A percentile compares a stretch with the other conserved stretches of the same genome.
Evolutionary conservation across 2,797 vertebrate species (phyloP).

Genomic region (Synanceia verrucosa): DNA sequence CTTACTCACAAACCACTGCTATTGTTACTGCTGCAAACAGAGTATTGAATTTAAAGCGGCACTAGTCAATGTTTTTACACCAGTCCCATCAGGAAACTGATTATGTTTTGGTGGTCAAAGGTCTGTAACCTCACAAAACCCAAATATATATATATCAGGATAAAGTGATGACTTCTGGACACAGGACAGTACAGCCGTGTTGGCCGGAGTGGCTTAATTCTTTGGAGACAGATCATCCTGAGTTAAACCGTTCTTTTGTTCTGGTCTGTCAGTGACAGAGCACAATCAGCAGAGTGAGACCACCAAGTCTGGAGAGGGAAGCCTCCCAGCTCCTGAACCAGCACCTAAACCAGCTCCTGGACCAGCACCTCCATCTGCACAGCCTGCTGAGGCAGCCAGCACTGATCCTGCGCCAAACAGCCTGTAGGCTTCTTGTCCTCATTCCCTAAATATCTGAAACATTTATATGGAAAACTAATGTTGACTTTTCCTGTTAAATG

Average conservation of each 20-base stretch:
- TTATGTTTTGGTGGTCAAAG: neutral
- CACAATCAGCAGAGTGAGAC: constrained; percentile 23
- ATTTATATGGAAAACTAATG: constrained; percentile 15
- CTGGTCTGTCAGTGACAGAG: constrained; percentile 41
- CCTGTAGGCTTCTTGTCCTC: constrained; percentile 50
- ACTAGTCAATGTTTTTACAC: neutral
- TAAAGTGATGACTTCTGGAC: neutral
- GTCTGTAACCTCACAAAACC: neutral
- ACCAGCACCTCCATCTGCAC: constrained; percentile 41
- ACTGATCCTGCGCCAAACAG: constrained; percentile 11
- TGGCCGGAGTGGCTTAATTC: neutral
- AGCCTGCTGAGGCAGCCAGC: constrained; percentile 26
- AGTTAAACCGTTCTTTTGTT: constrained; percentile 11
- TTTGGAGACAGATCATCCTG: neutral
- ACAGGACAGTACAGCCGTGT: neutral
- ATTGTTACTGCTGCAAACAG: neutral
- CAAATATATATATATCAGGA: too few species aligned
- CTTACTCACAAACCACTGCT: neutral
- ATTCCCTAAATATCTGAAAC: neutral
- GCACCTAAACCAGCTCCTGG: too few species aligned
- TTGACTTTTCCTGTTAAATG: neutral
- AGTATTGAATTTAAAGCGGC: neutral
- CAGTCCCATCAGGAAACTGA: neutral
- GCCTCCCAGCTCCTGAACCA: constrained; percentile 15
- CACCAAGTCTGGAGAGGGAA: constrained; percentile 6